Conservation (phyloP, 2,113 vertebrate genomes). For the Marmota flaviventris region DNA sequence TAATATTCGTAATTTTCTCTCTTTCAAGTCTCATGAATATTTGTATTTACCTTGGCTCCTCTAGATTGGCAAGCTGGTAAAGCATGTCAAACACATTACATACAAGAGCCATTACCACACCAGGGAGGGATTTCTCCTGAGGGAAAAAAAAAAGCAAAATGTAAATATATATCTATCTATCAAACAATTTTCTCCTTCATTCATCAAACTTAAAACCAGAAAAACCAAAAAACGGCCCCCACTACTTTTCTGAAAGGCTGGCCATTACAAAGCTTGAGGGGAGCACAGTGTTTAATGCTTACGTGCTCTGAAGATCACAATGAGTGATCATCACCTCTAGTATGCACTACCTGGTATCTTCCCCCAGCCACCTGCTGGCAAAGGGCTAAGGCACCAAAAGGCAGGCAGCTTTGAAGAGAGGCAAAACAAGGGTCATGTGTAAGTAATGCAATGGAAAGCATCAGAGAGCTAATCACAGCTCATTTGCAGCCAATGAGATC, state of each 20-base stretch:
- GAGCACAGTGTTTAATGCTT: neutral
- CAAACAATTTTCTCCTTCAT: neutral
- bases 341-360: neutral
- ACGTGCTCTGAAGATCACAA: neutral
- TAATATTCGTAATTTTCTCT: neutral
- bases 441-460: neutral
- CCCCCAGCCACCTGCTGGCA: neutral
- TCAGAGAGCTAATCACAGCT: neutral
- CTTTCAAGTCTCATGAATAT: neutral
- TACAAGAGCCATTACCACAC: slow-evolving; percentile 98
- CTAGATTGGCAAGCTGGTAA: slow-evolving; percentile 98
- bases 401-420: neutral
- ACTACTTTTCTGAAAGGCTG: neutral
- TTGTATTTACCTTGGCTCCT: slow-evolving; percentile 94
- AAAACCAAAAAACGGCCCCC: neutral
- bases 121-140: slow-evolving; percentile 98
- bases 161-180: slow-evolving; percentile 64
- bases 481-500: neutral
- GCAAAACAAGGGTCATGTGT: neutral
- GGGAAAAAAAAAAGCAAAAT: slow-evolving; percentile 60
- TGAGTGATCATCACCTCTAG: neutral
- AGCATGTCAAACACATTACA: slow-evolving; percentile 99
- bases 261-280: neutral
- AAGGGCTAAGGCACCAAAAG: neutral
- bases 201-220: neutral